Conservation (phyloP, 1,140 invertebrate species). For the Polypedilum pembai region DNA sequence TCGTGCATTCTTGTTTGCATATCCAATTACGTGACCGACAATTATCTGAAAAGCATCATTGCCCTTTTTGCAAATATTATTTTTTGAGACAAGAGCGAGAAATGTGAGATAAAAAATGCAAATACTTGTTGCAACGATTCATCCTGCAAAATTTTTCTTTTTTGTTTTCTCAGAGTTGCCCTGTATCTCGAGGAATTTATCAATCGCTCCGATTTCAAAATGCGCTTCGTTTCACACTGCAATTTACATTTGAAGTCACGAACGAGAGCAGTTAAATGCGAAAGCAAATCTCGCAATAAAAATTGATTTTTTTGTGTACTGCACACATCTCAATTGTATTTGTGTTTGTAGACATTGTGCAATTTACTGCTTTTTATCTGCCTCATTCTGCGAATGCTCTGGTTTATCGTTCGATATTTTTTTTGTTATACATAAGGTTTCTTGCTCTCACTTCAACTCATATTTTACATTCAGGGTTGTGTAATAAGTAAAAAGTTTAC, state of each 20-base stretch:
- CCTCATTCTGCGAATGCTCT: neutral
- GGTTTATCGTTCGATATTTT: too few species aligned
- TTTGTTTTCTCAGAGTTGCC: too few species aligned
- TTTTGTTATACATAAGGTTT: too few species aligned
- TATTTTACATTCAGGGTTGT: too few species aligned
- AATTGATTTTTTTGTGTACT: neutral
- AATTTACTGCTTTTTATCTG: neutral
- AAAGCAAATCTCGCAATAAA: neutral
- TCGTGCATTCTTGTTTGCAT: too few species aligned
- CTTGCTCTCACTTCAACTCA: too few species aligned
- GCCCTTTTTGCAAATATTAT: neutral
- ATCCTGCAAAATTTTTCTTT: too few species aligned
- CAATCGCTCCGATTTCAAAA: slow-evolving; percentile 3
- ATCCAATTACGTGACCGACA: too few species aligned
- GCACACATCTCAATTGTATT: neutral
- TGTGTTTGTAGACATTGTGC: neutral
- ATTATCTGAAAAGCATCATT: too few species aligned
- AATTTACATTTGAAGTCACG: slow-evolving; percentile 26
- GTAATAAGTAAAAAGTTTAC: too few species aligned
- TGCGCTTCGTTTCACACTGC: slow-evolving; percentile 3
- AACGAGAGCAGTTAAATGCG: slow-evolving; percentile 8
- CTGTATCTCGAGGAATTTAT: neutral
- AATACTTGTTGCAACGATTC: neutral
- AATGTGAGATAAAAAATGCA: neutral
- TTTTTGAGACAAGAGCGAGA: slow-evolving; percentile 10